Conservation (phyloP, 2,888 invertebrate species). For the Syrphus vitripennis region DNA sequence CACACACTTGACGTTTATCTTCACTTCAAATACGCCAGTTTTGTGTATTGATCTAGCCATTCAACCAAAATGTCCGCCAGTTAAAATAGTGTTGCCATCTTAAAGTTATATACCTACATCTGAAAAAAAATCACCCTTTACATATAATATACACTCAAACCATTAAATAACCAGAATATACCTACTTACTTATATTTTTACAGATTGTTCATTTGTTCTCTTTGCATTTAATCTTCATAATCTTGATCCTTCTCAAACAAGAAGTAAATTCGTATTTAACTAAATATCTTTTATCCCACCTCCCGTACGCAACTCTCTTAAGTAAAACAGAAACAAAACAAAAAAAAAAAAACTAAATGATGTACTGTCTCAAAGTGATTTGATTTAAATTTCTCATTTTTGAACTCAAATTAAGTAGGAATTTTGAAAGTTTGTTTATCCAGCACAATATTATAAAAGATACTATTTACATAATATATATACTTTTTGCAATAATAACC, state of each 20-base stretch:
- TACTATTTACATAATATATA: neutral
- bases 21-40: no score
- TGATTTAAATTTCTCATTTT: slow-evolving; percentile 28
- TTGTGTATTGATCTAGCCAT: no score
- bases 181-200: neutral
- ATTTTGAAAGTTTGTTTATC: slow-evolving; percentile 4
- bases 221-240: neutral
- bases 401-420: slow-evolving; percentile 15
- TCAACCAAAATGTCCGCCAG: no score
- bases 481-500: slow-evolving; percentile 19
- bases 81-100: no score
- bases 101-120: no score
- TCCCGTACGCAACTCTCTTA: neutral
- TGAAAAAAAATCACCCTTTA: no score
- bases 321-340: neutral
- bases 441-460: slow-evolving; percentile 15
- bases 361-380: neutral
- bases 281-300: neutral
- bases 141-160: neutral
- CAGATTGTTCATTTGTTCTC: neutral
- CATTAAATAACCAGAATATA: neutral
- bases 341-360: neutral
- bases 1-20: no score
- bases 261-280: no score
- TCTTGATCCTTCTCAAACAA: neutral